Evolutionary conservation across 1,140 invertebrate genomes (phyloP).

Genomic region (Calosoma granatense): DNA sequence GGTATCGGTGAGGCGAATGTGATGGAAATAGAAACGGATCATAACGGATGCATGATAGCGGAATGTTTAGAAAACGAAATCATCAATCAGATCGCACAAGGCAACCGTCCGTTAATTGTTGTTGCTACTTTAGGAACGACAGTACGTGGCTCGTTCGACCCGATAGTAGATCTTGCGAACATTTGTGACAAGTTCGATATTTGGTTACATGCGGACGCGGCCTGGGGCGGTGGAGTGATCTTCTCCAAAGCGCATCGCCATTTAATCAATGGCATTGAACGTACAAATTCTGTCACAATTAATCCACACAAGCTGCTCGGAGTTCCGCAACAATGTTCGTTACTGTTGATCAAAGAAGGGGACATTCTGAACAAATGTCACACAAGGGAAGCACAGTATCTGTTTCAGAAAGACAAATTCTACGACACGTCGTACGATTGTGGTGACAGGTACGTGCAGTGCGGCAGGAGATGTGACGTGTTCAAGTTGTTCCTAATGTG

Average conservation of each 20-base stretch:
- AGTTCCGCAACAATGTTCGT: slow-evolving; percentile 53
- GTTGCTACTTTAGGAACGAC: slow-evolving; percentile 47
- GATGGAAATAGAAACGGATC: slow-evolving; percentile 30
- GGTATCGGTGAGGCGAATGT: slow-evolving; percentile 37
- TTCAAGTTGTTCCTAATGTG: slow-evolving; percentile 64
- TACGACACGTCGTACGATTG: slow-evolving; percentile 53
- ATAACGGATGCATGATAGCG: slow-evolving; percentile 44
- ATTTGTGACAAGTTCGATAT: slow-evolving; percentile 48
- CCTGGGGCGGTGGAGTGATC: slow-evolving; percentile 58
- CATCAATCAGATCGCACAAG: slow-evolving; percentile 31
- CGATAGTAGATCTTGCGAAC: slow-evolving; percentile 46
- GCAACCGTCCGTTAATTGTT: slow-evolving; percentile 45
- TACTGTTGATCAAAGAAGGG: slow-evolving; percentile 39
- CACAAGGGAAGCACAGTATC: slow-evolving; percentile 45
- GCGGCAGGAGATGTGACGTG: slow-evolving; percentile 55
- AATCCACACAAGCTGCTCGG: slow-evolving; percentile 61
- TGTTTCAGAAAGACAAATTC: slow-evolving; percentile 57
- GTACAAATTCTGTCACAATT: slow-evolving; percentile 56
- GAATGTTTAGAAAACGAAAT: slow-evolving; percentile 43
- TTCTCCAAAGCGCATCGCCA: slow-evolving; percentile 45
- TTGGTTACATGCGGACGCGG: slow-evolving; percentile 63
- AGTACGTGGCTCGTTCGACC: slow-evolving; percentile 52
- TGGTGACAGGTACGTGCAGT: slow-evolving; percentile 58
- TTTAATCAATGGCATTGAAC: slow-evolving; percentile 45
- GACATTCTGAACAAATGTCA: slow-evolving; percentile 41